Conservation (phyloP, 2,888 invertebrate genomes). For the Morpho achilles region DNA sequence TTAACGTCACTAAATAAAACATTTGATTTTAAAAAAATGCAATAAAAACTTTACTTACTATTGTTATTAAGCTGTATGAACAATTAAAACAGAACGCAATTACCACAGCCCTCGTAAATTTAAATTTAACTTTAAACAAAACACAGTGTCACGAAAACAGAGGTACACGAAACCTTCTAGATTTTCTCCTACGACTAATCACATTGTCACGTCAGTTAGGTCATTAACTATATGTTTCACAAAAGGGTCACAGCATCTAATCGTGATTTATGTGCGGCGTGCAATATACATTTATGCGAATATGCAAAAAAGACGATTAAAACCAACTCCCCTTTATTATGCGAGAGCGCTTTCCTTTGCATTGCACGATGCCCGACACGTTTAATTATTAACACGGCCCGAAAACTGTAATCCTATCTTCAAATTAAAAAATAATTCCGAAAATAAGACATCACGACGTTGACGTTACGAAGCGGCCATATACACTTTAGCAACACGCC, state of each 20-base stretch:
- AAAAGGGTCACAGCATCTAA: slow-evolving; percentile 47
- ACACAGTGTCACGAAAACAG: background rate
- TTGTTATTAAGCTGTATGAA: background rate
- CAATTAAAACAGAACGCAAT: slow-evolving; percentile 13
- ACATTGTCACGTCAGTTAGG: slow-evolving; percentile 49
- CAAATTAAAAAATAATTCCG: slow-evolving; percentile 49
- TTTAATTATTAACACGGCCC: slow-evolving; percentile 49
- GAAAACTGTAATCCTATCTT: slow-evolving; percentile 45
- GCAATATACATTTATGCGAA: slow-evolving; percentile 36
- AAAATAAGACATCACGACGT: slow-evolving; percentile 58
- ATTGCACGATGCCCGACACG: slow-evolving; percentile 68
- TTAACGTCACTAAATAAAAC: too few relatives aligned
- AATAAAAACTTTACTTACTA: background rate
- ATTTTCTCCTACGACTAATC: slow-evolving; percentile 7
- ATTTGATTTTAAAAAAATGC: too few relatives aligned
- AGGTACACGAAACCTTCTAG: background rate
- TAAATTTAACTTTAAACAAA: background rate
- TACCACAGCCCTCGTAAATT: slow-evolving; percentile 1
- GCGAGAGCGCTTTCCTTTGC: slow-evolving; percentile 74
- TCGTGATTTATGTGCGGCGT: slow-evolving; percentile 42
- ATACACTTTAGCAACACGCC: slow-evolving; percentile 54
- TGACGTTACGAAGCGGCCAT: slow-evolving; percentile 60
- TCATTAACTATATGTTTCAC: slow-evolving; percentile 44
- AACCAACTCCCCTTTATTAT: slow-evolving; percentile 69
- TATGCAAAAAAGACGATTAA: slow-evolving; percentile 32